Conservation (phyloP, 2,797 vertebrate genomes). For the Muscicapa comitata region DNA sequence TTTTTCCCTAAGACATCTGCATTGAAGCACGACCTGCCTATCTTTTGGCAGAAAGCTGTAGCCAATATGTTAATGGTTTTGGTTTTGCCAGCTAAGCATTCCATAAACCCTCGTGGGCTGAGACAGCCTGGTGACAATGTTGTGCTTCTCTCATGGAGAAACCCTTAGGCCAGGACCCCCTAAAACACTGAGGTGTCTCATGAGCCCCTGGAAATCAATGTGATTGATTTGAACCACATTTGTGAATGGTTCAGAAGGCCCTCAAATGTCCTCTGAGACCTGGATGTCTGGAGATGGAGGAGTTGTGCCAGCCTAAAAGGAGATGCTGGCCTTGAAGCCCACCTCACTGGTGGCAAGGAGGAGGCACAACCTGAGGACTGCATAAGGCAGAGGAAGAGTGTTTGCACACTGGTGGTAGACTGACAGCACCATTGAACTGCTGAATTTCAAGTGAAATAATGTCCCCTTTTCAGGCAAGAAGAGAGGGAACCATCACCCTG, state of each 20-base stretch:
- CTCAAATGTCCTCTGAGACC: neutral
- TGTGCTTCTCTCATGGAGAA: neutral
- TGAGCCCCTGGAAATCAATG: neutral
- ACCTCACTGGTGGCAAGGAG: neutral
- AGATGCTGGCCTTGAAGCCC: neutral
- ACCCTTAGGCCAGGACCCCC: neutral
- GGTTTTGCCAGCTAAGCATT: slow-evolving; percentile 54
- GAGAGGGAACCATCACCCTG: neutral
- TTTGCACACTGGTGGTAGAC: neutral
- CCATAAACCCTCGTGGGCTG: neutral
- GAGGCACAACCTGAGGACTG: neutral
- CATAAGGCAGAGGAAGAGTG: neutral
- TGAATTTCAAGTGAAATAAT: neutral
- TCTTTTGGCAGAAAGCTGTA: slow-evolving; percentile 3
- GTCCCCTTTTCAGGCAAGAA: neutral
- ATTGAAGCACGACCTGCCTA: neutral
- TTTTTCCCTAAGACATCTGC: slow-evolving; percentile 16
- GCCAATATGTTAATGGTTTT: slow-evolving; percentile 31
- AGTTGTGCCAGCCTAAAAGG: neutral
- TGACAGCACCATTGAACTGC: fast-evolving
- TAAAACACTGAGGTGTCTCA: neutral
- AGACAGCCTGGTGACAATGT: neutral
- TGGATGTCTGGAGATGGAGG: neutral
- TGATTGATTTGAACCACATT: neutral
- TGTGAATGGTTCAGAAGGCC: neutral